phyloP scores from a whole-genome alignment of 2,888 invertebrate species.

The Cyaniris semiargus region DNA sequence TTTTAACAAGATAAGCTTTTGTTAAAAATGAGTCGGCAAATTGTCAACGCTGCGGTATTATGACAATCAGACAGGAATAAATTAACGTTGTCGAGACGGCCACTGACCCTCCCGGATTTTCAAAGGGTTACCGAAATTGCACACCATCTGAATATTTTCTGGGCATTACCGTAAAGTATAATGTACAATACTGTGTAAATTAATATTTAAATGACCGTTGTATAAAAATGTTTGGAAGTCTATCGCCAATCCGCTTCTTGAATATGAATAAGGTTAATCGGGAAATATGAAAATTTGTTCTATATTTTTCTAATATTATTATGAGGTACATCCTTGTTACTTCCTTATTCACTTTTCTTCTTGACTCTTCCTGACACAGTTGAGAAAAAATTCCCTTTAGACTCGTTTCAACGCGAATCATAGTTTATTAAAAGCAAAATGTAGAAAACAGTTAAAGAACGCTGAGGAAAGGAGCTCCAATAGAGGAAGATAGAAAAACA shows the following conservation, averaged over 20 bases:
- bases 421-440: no score
- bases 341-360: not conserved
- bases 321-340: not conserved
- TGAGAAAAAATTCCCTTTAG: no score
- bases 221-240: not conserved
- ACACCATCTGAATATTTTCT: not conserved
- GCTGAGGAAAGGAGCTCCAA: no score
- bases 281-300: not conserved
- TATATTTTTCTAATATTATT: not conserved
- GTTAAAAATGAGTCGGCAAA: not conserved
- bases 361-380: no score
- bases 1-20: constrained; percentile 11
- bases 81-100: not conserved
- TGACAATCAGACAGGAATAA: constrained; percentile 3
- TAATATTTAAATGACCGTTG: not conserved
- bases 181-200: not conserved
- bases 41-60: not conserved
- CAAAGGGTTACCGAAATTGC: not conserved
- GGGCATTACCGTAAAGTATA: not conserved
- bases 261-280: not conserved
- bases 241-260: not conserved
- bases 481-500: no score
- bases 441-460: no score
- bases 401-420: no score
- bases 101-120: not conserved